These are phyloP conservation scores for Melanostoma scalare DNA, from an alignment of 2,888 invertebrate species.

Conservation along the genomic window DNA sequence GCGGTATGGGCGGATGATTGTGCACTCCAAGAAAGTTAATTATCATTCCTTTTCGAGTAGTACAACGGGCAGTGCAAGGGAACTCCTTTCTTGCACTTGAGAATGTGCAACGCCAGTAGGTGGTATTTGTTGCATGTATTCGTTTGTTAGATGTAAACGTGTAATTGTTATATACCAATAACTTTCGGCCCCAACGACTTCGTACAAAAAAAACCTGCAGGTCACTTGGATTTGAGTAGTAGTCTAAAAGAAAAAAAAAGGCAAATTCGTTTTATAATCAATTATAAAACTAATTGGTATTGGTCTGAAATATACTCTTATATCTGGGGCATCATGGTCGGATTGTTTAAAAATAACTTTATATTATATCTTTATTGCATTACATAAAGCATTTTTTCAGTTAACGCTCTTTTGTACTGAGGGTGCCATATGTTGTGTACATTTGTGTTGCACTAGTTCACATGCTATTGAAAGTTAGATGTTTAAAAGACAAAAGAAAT, in stretches of 20 bases:
- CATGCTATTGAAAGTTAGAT: no score
- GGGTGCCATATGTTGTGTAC: no score
- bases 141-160: constrained; percentile 74
- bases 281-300: neutral
- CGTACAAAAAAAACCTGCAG: constrained; percentile 71
- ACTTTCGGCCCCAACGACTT: constrained; percentile 75
- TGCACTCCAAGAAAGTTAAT: constrained; percentile 73
- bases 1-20: constrained; percentile 74
- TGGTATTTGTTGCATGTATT: constrained; percentile 73
- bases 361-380: no score
- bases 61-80: constrained; percentile 74
- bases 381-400: no score
- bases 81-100: constrained; percentile 71
- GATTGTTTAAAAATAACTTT: no score
- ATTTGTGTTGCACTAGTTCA: no score
- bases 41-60: constrained; percentile 72
- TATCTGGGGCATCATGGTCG: no score
- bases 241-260: constrained; percentile 28
- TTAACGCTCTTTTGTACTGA: no score
- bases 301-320: no score
- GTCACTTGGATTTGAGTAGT: constrained; percentile 27
- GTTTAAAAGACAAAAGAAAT: no score
- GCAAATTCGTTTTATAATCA: neutral
- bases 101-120: constrained; percentile 75
- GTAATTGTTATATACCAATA: constrained; percentile 73